phyloP scores from a whole-genome alignment of 2,113 vertebrate species.

The Hypanus sabinus region DNA sequence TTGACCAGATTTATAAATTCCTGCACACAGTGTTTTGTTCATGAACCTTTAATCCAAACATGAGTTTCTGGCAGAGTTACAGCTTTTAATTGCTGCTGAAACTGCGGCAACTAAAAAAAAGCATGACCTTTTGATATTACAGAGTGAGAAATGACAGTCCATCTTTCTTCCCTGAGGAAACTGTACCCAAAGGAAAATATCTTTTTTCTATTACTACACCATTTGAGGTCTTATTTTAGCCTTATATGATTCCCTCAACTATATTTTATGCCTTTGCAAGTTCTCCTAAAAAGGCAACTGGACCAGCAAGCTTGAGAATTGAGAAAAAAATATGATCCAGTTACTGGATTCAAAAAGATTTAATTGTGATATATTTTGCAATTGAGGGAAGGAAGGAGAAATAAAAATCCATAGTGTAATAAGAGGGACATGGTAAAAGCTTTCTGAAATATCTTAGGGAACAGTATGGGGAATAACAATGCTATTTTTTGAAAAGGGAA shows the following conservation, averaged over 20 bases:
- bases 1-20: not conserved
- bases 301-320: not conserved
- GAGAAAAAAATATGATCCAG: not conserved
- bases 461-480: not conserved
- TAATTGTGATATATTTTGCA: slow-evolving; percentile 15
- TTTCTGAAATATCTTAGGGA: not conserved
- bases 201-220: not conserved
- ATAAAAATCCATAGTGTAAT: not conserved
- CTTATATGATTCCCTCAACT: not conserved
- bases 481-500: not conserved
- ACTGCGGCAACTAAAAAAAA: not conserved
- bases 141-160: not conserved
- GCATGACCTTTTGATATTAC: not conserved
- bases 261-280: not conserved
- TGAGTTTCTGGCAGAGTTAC: not conserved
- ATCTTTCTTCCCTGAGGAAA: slow-evolving; percentile 11
- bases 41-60: not conserved
- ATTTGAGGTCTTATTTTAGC: not conserved
- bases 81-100: slow-evolving; percentile 21
- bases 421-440: not conserved
- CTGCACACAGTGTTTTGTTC: not conserved
- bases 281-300: not conserved
- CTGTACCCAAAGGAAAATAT: not conserved
- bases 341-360: not conserved
- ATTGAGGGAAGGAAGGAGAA: not conserved